Evolutionary conservation across 2,797 vertebrate genomes (phyloP).

Genomic region (Triplophysa bombifrons): DNA sequence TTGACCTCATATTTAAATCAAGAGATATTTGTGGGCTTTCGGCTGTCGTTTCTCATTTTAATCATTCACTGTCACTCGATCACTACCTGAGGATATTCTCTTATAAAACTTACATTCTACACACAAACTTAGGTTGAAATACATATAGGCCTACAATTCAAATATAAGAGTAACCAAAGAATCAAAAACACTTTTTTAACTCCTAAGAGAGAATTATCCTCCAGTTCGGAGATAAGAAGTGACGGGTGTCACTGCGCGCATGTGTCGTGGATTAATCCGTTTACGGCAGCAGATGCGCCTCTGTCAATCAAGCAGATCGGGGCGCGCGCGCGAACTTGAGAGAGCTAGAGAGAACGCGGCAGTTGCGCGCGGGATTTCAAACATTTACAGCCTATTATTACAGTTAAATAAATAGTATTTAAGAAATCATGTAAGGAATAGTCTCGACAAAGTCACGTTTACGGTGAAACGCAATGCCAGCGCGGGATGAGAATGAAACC

Average conservation of each 20-base stretch:
- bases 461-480: slow-evolving; percentile 60
- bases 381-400: background rate
- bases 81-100: background rate
- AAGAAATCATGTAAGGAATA: background rate
- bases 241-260: slow-evolving; percentile 22
- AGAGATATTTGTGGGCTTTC: slow-evolving; percentile 11
- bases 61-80: background rate
- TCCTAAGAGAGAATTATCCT: background rate
- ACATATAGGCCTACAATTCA: no score
- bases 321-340: slow-evolving; percentile 46
- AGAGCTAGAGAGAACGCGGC: slow-evolving; percentile 35
- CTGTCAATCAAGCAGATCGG: slow-evolving; percentile 35
- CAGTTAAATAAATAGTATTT: background rate
- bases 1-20: slow-evolving; percentile 49
- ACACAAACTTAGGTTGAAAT: no score
- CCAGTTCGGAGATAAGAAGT: background rate
- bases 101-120: no score
- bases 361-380: slow-evolving; percentile 36
- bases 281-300: background rate
- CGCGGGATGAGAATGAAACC: slow-evolving; percentile 65
- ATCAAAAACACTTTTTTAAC: background rate
- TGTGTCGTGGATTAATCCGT: slow-evolving; percentile 18
- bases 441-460: background rate
- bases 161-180: no score
- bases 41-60: background rate